A percentile compares a stretch with the other conserved stretches of the same genome.
phyloP scores from a whole-genome alignment of 2,113 vertebrate genomes.

The Anseranas semipalmata region DNA sequence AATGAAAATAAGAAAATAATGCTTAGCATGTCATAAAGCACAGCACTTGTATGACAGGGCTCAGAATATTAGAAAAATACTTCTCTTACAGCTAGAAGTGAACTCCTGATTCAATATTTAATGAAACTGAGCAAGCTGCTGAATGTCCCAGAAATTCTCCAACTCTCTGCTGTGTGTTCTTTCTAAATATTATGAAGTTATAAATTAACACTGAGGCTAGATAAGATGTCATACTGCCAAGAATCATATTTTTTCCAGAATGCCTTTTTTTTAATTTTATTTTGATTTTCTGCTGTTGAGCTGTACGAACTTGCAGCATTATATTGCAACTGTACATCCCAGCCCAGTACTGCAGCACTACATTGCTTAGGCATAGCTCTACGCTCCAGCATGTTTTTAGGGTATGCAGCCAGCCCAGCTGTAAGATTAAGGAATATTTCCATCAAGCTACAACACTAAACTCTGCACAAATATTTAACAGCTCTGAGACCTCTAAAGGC shows the following conservation, averaged over 20 bases:
- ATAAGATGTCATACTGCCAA: conserved; percentile 36
- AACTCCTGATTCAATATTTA: conserved; percentile 58
- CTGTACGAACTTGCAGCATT: conserved; percentile 40
- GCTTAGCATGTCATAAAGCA: neutral
- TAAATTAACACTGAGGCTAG: conserved; percentile 15
- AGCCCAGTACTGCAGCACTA: conserved; percentile 30
- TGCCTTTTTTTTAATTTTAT: neutral
- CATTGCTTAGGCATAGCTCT: neutral
- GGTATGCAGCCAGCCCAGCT: conserved; percentile 54
- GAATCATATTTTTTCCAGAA: conserved; percentile 25
- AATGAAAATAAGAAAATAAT: conserved; percentile 18
- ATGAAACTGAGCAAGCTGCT: conserved; percentile 49
- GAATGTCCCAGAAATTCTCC: conserved; percentile 28
- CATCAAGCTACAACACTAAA: conserved; percentile 38
- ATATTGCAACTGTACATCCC: neutral
- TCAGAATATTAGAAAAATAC: neutral
- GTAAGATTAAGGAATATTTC: conserved; percentile 38
- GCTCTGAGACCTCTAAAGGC: conserved; percentile 40
- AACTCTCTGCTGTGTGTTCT: neutral
- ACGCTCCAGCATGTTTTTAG: conserved; percentile 48
- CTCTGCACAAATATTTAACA: conserved; percentile 50
- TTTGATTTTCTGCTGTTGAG: neutral
- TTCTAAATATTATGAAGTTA: conserved; percentile 33
- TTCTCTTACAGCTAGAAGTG: neutral
- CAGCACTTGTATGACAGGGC: neutral